Evolutionary conservation across 35 echinoderm and acorn worm genomes (phyloP).

Genomic region (Holothuria glaberrima): DNA sequence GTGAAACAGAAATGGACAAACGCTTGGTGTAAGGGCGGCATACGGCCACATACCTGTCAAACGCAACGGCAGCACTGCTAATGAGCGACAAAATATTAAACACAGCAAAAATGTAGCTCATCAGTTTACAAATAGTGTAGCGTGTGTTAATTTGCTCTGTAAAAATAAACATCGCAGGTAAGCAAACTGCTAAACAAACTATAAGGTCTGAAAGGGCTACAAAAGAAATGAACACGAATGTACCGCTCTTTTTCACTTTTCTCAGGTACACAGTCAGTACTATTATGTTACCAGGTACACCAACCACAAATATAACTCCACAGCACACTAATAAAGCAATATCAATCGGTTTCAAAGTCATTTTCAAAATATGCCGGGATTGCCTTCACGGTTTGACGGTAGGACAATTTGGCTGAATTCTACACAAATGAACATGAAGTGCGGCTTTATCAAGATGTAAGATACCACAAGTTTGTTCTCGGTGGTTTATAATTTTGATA

Average conservation of each 20-base stretch:
- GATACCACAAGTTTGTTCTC: too few species aligned
- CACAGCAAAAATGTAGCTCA: background rate
- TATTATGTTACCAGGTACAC: background rate
- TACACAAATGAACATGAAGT: too few species aligned
- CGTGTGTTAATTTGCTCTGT: background rate
- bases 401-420: too few species aligned
- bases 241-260: background rate
- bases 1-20: background rate
- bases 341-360: too few species aligned
- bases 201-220: background rate
- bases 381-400: too few species aligned
- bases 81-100: background rate
- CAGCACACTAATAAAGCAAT: too few species aligned
- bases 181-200: background rate
- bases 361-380: too few species aligned
- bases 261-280: conserved; percentile 4
- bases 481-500: too few species aligned
- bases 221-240: conserved; percentile 33
- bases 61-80: background rate
- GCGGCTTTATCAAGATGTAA: too few species aligned
- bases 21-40: background rate
- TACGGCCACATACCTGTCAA: conserved; percentile 14
- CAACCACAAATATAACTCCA: conserved; percentile 1
- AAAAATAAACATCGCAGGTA: background rate
- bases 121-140: background rate